Conservation (phyloP, 2,888 invertebrate genomes). For the Malacosoma neustria region DNA sequence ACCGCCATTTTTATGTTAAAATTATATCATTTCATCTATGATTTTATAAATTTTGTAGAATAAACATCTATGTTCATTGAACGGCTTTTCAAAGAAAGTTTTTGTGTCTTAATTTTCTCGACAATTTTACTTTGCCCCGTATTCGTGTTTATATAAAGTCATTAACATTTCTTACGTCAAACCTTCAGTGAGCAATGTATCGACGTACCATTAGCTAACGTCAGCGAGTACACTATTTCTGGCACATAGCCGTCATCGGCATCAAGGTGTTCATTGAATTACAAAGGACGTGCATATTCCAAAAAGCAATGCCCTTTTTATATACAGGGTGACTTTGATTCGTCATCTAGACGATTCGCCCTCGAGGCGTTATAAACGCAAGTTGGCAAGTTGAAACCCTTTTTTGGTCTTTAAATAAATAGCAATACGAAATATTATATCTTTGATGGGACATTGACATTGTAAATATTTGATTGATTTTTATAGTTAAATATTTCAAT, state of each 20-base stretch:
- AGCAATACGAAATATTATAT: too few relatives aligned
- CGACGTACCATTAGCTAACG: slow-evolving; percentile 37
- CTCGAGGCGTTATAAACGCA: slow-evolving; percentile 16
- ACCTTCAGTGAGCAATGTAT: slow-evolving; percentile 36
- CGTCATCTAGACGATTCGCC: slow-evolving; percentile 30
- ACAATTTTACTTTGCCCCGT: slow-evolving; percentile 15
- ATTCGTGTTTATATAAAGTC: slow-evolving; percentile 36
- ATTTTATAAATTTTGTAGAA: too few relatives aligned
- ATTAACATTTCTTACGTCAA: slow-evolving; percentile 57
- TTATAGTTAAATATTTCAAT: too few relatives aligned
- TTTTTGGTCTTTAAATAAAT: too few relatives aligned
- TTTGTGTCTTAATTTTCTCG: slow-evolving; percentile 10
- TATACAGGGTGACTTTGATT: slow-evolving; percentile 28
- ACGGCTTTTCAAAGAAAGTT: background rate
- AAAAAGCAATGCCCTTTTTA: slow-evolving; percentile 27
- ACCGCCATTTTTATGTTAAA: too few relatives aligned
- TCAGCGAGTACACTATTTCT: slow-evolving; percentile 53
- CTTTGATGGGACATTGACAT: background rate
- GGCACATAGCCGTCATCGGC: slow-evolving; percentile 38
- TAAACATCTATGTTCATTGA: too few relatives aligned
- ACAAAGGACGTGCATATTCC: slow-evolving; percentile 24
- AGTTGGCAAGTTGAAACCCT: too few relatives aligned
- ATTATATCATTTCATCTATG: too few relatives aligned
- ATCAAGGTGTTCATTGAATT: slow-evolving; percentile 41
- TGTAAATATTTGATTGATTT: background rate